Conservation (phyloP, 2,888 invertebrate species). For the Drosophila vallismaia region DNA sequence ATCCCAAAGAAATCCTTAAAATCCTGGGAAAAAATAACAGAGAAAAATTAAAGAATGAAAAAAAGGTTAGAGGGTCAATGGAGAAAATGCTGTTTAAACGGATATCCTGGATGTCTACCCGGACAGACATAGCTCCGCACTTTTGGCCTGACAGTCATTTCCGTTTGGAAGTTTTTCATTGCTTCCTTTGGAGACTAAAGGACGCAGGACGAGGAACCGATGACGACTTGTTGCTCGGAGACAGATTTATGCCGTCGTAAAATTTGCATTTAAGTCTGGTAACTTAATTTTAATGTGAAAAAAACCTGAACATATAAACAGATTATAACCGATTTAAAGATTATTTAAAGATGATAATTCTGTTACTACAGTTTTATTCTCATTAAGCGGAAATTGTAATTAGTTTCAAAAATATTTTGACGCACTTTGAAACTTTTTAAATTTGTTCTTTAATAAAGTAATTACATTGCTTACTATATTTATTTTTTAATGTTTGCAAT, state of each 20-base stretch:
- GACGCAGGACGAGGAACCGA: conserved; percentile 5
- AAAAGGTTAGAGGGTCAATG: background rate
- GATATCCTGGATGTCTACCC: conserved; percentile 65
- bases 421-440: too few relatives aligned
- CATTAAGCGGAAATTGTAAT: background rate
- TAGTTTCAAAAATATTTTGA: too few relatives aligned
- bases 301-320: conserved; percentile 4
- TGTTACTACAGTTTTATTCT: background rate
- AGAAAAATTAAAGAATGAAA: background rate
- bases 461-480: too few relatives aligned
- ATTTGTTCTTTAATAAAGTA: too few relatives aligned
- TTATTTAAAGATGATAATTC: too few relatives aligned
- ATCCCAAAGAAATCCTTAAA: too few relatives aligned
- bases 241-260: conserved; percentile 63
- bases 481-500: too few relatives aligned
- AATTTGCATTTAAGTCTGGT: conserved; percentile 56
- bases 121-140: conserved; percentile 47
- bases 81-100: conserved; percentile 47
- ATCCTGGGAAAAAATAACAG: too few relatives aligned
- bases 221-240: conserved; percentile 58
- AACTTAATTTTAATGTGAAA: conserved; percentile 62
- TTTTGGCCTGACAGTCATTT: conserved; percentile 64
- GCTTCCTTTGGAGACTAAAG: conserved; percentile 33
- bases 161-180: conserved; percentile 56
- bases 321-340: too few relatives aligned